Conservation (phyloP, 1,140 invertebrate genomes). For the Muscidifurax raptorellus region DNA sequence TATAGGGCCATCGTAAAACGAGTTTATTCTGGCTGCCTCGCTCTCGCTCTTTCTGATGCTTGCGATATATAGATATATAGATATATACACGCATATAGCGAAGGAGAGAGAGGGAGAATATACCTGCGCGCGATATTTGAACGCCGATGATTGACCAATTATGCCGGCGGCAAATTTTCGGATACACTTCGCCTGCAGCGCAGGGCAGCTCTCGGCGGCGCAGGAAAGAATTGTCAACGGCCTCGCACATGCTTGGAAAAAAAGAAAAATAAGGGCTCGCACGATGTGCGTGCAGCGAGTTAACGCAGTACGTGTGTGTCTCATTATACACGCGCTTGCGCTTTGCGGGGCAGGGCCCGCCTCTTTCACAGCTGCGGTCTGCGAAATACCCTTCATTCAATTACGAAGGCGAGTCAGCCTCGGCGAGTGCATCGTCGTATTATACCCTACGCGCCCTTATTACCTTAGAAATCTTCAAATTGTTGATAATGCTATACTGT, state of each 20-base stretch:
- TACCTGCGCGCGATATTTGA: slow-evolving; percentile 1
- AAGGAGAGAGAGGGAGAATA: background rate
- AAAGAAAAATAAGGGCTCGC: background rate
- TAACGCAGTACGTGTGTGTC: background rate
- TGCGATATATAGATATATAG: too few relatives aligned
- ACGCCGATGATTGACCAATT: slow-evolving; percentile 51
- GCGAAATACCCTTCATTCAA: slow-evolving; percentile 30
- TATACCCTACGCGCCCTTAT: too few relatives aligned
- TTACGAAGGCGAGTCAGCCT: background rate
- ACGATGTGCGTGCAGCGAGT: slow-evolving; percentile 25
- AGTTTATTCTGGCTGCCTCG: slow-evolving; percentile 51
- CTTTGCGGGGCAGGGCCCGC: background rate
- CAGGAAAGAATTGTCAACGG: background rate
- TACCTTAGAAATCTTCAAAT: too few relatives aligned
- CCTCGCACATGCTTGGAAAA: background rate
- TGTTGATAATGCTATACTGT: too few relatives aligned
- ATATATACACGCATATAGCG: too few relatives aligned
- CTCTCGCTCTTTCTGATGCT: too few relatives aligned
- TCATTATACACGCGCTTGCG: slow-evolving; percentile 9
- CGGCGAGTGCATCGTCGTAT: background rate
- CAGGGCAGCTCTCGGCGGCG: too few relatives aligned
- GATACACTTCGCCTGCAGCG: background rate
- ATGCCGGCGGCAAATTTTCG: slow-evolving; percentile 12
- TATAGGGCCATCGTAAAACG: slow-evolving; percentile 75
- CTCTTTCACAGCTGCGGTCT: slow-evolving; percentile 20